Conservation (phyloP, 2,888 invertebrate species). For the Anthrax anthrax region DNA sequence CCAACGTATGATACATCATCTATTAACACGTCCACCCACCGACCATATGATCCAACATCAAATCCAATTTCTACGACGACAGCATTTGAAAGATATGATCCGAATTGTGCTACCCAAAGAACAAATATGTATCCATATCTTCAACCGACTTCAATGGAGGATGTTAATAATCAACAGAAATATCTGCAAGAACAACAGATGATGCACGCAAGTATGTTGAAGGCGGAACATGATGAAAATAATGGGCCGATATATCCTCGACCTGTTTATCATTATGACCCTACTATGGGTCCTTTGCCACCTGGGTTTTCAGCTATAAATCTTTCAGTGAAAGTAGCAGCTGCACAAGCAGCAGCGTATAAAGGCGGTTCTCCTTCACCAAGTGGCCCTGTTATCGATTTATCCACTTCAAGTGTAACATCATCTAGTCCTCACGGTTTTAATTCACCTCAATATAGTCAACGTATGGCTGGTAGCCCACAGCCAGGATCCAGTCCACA, state of each 20-base stretch:
- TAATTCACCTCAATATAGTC: slow-evolving; percentile 34
- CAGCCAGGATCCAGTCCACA: slow-evolving; percentile 76
- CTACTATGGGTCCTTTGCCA: slow-evolving; percentile 52
- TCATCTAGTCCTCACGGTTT: slow-evolving; percentile 68
- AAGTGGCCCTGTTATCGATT: slow-evolving; percentile 69
- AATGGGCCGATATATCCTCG: slow-evolving; percentile 64
- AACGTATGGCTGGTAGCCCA: slow-evolving; percentile 49
- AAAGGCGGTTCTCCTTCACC: slow-evolving; percentile 46
- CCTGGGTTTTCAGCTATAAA: slow-evolving; percentile 70
- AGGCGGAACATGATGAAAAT: slow-evolving; percentile 55
- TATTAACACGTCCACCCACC: slow-evolving; percentile 38
- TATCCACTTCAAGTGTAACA: slow-evolving; percentile 73
- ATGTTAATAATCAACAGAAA: slow-evolving; percentile 41
- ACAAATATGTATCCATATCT: slow-evolving; percentile 48
- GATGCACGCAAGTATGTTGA: slow-evolving; percentile 39
- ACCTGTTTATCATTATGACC: slow-evolving; percentile 73
- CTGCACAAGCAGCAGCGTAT: slow-evolving; percentile 32
- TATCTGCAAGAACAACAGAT: slow-evolving; percentile 42
- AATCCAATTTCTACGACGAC: slow-evolving; percentile 42
- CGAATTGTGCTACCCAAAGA: slow-evolving; percentile 35
- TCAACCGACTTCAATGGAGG: slow-evolving; percentile 41
- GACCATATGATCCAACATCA: slow-evolving; percentile 44
- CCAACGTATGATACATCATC: slow-evolving; percentile 36
- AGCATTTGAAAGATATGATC: slow-evolving; percentile 51
- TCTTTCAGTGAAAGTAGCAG: slow-evolving; percentile 64